Conservation (phyloP, 2,113 vertebrate species). For the Catharus bicknelli region DNA sequence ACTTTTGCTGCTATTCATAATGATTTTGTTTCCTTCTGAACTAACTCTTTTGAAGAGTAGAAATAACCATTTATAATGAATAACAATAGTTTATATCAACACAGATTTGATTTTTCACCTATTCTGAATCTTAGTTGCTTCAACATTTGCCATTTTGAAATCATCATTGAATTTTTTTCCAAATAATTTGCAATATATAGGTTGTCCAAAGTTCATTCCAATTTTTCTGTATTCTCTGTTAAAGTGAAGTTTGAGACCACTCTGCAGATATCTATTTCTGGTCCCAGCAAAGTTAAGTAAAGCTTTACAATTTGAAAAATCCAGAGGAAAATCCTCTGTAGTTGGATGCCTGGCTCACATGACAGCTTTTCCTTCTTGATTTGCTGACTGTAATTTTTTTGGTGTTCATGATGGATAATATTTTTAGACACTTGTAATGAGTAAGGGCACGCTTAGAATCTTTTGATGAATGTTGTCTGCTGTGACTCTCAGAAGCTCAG, state of each 20-base stretch:
- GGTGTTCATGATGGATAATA: not conserved
- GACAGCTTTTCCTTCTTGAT: not conserved
- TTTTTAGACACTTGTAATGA: not conserved
- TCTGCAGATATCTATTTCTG: not conserved
- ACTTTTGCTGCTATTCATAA: not conserved
- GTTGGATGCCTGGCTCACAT: not conserved
- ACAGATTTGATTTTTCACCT: not conserved
- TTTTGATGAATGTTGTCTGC: not conserved
- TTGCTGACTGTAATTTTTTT: not conserved
- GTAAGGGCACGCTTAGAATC: not conserved
- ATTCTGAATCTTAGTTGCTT: not conserved
- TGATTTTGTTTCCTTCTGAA: not conserved
- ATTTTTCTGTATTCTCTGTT: not conserved
- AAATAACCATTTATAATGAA: not conserved
- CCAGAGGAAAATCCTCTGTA: not conserved
- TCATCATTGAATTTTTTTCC: not conserved
- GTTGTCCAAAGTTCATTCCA: not conserved
- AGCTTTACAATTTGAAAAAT: not conserved
- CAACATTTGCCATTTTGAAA: not conserved
- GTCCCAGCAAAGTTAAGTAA: not conserved
- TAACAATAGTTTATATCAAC: not conserved
- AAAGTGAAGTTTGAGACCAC: not conserved
- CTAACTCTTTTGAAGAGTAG: not conserved
- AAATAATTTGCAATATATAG: not conserved
- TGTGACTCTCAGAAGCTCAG: not conserved